phyloP scores from a whole-genome alignment of 2,113 vertebrate genomes.

The Cynoglossus semilaevis region DNA sequence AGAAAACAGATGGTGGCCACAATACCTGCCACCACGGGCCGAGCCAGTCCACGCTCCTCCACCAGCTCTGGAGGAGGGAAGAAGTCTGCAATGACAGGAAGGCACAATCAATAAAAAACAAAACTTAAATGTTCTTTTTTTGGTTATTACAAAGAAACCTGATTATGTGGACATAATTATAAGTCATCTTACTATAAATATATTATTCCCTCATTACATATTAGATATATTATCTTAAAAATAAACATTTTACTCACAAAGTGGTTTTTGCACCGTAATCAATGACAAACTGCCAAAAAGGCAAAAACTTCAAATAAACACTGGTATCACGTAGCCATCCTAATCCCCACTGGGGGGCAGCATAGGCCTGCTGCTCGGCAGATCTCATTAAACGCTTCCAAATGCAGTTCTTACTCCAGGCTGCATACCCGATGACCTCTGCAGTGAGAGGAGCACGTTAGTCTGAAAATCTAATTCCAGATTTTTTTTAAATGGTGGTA shows the following conservation, averaged over 20 bases:
- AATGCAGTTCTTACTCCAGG: constrained; percentile 42
- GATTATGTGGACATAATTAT: no score
- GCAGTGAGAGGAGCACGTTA: constrained; percentile 28
- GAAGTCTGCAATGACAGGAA: constrained; percentile 78
- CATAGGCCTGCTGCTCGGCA: constrained; percentile 2
- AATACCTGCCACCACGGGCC: constrained; percentile 94
- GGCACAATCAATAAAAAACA: not conserved
- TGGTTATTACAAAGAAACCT: not conserved
- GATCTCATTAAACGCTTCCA: constrained; percentile 33
- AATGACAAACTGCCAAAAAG: no score
- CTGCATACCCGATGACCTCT: constrained; percentile 60
- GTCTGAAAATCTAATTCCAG: constrained; percentile 37
- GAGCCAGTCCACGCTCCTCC: constrained; percentile 90
- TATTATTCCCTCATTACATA: no score
- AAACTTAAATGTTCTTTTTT: not conserved
- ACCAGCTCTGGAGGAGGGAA: constrained; percentile 94
- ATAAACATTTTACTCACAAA: no score
- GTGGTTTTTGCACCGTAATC: no score
- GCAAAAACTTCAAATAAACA: no score
- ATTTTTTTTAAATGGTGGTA: not conserved
- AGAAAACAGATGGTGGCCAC: constrained; percentile 98
- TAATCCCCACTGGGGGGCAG: constrained; percentile 60
- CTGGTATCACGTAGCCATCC: not conserved
- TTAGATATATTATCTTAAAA: no score
- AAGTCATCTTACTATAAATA: no score